Evolutionary conservation across 2,888 invertebrate genomes (phyloP), one percentile per base, ranked within the genome.

Genomic region (Drosophila helvetica): DNA sequence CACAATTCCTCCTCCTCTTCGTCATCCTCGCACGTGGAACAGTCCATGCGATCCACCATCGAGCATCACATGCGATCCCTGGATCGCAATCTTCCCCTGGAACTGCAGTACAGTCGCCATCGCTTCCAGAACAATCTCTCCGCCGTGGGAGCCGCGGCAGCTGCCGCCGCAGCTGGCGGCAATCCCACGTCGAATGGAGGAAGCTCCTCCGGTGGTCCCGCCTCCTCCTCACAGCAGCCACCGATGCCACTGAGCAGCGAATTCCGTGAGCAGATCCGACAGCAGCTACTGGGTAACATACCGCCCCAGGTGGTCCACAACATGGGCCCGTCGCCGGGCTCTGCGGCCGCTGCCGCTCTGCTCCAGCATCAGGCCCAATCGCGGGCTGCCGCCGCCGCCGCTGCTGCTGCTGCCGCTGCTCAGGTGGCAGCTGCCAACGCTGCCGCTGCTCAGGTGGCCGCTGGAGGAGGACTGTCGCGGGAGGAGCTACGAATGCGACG

Each of bases 1-100:
- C 90, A 89, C 66, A 79, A 79, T 2, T 77, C 81, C 5, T 78
- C 88, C 42, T 77, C 85, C 2, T 79, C 85, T 0, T 79, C 84
- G 6, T 74, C 78, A 2, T 80, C 85, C 6, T 76, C 80, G 3
- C 89, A 86, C n/a, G 90, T 89, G 48, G 90, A 90, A 59, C 86
- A 88, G 17, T 89, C 89, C 3, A 90, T 91, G 90, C 91, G 91
- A 3, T 90, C 89, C 17, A 91, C 91, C 27, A 90, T 92, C 9
- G 92, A 92, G 70, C 92, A 92, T 74, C 92, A 92, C 56, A 92
- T 92, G 92, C 90, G 92, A 54, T 92, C 92, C 8, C 69, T 92
- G 42, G 92, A 92, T 75, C 92, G 92, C 4, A 92, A 91, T 80
- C 72, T 92, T 15, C 92, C 92, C 0, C 69, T 92, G 3, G 92